Evolutionary conservation across 2,113 vertebrate species (phyloP).

Genomic region (Tor tambroides): DNA sequence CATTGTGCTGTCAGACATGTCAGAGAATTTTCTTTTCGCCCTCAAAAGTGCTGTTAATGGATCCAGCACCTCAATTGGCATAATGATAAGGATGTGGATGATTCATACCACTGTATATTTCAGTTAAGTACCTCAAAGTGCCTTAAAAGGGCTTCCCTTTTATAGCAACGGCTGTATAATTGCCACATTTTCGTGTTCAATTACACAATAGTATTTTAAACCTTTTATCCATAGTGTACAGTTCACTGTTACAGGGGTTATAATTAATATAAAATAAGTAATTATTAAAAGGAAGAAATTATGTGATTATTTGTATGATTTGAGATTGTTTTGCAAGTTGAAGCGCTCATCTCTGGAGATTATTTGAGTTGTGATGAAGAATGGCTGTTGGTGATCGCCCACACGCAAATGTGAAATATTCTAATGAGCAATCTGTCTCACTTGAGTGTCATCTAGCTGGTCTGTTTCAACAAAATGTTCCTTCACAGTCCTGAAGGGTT

Average conservation of each 20-base stretch:
- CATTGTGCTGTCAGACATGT: conserved; percentile 54
- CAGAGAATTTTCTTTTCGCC: conserved; percentile 32
- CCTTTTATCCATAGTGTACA: conserved; percentile 26
- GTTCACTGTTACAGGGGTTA: conserved; percentile 20
- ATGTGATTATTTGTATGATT: conserved; percentile 36
- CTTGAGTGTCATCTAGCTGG: conserved; percentile 55
- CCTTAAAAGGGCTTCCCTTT: conserved; percentile 49
- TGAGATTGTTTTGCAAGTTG: conserved; percentile 34
- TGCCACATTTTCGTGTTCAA: conserved; percentile 56
- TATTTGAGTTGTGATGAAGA: conserved; percentile 57
- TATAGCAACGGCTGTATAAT: conserved; percentile 53
- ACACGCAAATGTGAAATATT: conserved; percentile 65
- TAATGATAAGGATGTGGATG: conserved; percentile 56
- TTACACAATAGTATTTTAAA: conserved; percentile 52
- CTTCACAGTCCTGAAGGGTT: conserved; percentile 37
- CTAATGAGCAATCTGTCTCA: conserved; percentile 66
- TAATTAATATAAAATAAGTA: conserved; percentile 28
- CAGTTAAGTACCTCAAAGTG: conserved; percentile 51
- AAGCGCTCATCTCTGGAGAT: conserved; percentile 52
- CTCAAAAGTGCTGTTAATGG: conserved; percentile 58
- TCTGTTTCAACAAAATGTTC: conserved; percentile 52
- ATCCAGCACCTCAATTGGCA: conserved; percentile 53
- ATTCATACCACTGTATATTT: conserved; percentile 55
- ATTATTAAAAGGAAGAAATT: conserved; percentile 43
- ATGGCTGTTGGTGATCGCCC: conserved; percentile 62